A percentile compares a stretch with the other conserved stretches of the same genome.
Conservation (phyloP, 1,140 invertebrate genomes). For the Drosophila kikkawai region DNA sequence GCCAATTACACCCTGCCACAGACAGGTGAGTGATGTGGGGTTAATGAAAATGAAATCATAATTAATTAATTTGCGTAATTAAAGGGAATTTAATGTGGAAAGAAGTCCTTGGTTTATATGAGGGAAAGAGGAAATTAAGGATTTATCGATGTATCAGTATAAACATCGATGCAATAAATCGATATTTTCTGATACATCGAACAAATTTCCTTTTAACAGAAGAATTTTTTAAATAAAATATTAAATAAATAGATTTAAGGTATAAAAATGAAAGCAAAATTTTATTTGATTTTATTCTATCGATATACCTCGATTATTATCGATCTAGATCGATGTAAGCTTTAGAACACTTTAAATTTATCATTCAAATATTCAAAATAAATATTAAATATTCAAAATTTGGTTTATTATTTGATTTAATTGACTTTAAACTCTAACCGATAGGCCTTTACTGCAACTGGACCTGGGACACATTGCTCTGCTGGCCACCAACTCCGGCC, state of each 20-base stretch:
- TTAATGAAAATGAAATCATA: neutral
- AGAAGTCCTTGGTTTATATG: neutral
- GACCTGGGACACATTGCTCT: constrained; percentile 90
- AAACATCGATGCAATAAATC: neutral
- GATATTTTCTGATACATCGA: neutral
- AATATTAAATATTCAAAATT: too few species aligned
- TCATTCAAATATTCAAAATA: too few species aligned
- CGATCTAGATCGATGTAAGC: too few species aligned
- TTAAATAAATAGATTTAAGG: too few species aligned
- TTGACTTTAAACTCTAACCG: neutral
- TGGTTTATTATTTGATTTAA: neutral
- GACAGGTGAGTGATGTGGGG: constrained; percentile 54
- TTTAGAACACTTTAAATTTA: too few species aligned
- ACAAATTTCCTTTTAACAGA: neutral
- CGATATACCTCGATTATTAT: too few species aligned
- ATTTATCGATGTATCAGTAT: neutral
- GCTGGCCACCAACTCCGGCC: constrained; percentile 91
- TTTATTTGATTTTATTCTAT: too few species aligned
- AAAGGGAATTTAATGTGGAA: neutral
- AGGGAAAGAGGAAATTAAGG: neutral
- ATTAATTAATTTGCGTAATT: neutral
- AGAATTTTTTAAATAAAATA: too few species aligned
- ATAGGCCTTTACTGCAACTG: constrained; percentile 88
- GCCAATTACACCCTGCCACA: constrained; percentile 78
- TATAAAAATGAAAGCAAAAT: too few species aligned